Conservation (phyloP, 2,888 invertebrate species). For the Lasius fuliginosus region DNA sequence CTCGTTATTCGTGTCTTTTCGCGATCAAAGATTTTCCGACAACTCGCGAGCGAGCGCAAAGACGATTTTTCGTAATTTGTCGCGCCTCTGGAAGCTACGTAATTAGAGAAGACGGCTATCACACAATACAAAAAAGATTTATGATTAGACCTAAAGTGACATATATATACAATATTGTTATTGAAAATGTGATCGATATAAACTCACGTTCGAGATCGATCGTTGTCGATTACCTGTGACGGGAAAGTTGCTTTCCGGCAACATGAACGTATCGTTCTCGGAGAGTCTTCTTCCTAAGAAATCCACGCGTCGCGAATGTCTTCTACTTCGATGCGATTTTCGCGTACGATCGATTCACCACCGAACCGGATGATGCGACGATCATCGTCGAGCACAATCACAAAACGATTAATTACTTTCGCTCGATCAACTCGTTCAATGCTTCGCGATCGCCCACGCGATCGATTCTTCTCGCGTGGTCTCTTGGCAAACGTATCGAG, state of each 20-base stretch:
- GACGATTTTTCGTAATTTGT: not conserved
- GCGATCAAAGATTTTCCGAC: not conserved
- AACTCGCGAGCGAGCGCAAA: not conserved
- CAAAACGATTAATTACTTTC: slow-evolving; percentile 29
- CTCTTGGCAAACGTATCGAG: slow-evolving; percentile 34
- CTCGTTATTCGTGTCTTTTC: not conserved
- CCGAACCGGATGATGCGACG: not conserved
- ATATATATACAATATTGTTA: not conserved
- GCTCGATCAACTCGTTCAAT: slow-evolving; percentile 9
- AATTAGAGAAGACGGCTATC: not conserved
- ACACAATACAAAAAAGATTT: not conserved
- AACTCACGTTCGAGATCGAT: not conserved
- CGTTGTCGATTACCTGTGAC: slow-evolving; percentile 82
- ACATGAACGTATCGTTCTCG: slow-evolving; percentile 80
- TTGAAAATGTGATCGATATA: not conserved
- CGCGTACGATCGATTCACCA: slow-evolving; percentile 42
- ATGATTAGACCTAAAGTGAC: not conserved
- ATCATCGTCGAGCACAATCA: slow-evolving; percentile 29
- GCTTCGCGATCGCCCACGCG: slow-evolving; percentile 27
- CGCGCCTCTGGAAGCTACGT: not conserved
- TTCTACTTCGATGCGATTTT: slow-evolving; percentile 39
- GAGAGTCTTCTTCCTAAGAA: slow-evolving; percentile 30
- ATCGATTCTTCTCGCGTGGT: slow-evolving; percentile 11
- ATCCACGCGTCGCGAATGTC: slow-evolving; percentile 40
- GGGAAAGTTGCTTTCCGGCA: slow-evolving; percentile 86